Conservation (phyloP, 1,140 invertebrate species). For the Drosophila tani region DNA sequence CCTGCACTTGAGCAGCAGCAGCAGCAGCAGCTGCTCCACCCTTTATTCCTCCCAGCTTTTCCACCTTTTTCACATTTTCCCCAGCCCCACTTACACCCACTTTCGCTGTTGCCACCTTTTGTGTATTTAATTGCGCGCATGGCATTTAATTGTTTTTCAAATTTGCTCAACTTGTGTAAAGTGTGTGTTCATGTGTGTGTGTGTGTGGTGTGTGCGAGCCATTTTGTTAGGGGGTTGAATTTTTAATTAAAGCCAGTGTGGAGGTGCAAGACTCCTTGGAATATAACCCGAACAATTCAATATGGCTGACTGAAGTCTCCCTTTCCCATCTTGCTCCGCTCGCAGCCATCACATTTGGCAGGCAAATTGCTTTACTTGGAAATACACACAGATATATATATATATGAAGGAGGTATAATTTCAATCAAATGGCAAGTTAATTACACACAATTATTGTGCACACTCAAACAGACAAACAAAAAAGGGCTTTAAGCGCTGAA, state of each 20-base stretch:
- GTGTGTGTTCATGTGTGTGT: constrained; percentile 48
- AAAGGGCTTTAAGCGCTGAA: constrained; percentile 11
- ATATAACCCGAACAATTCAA: constrained; percentile 60
- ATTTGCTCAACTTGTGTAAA: constrained; percentile 82
- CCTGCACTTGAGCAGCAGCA: constrained; percentile 72
- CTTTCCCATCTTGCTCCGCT: background rate
- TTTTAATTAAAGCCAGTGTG: constrained; percentile 75
- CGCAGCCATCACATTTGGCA: constrained; percentile 44
- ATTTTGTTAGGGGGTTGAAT: constrained; percentile 78
- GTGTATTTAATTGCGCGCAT: constrained; percentile 83
- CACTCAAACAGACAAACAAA: constrained; percentile 29
- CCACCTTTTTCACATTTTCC: background rate
- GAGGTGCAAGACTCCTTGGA: constrained; percentile 62
- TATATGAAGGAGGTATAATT: constrained; percentile 60
- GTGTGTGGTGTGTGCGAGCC: constrained; percentile 33
- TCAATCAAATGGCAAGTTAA: constrained; percentile 82
- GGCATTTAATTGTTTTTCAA: constrained; percentile 84
- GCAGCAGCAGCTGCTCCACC: constrained; percentile 42
- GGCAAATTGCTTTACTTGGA: constrained; percentile 71
- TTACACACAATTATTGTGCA: constrained; percentile 75
- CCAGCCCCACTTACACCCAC: background rate
- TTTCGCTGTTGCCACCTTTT: constrained; percentile 76
- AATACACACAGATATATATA: constrained; percentile 12
- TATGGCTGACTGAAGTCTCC: constrained; percentile 60
- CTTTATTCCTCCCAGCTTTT: constrained; percentile 16